A percentile compares a stretch with the other conserved stretches of the same genome.
Conservation (phyloP, 2,113 vertebrate species). For the Caretta caretta region DNA sequence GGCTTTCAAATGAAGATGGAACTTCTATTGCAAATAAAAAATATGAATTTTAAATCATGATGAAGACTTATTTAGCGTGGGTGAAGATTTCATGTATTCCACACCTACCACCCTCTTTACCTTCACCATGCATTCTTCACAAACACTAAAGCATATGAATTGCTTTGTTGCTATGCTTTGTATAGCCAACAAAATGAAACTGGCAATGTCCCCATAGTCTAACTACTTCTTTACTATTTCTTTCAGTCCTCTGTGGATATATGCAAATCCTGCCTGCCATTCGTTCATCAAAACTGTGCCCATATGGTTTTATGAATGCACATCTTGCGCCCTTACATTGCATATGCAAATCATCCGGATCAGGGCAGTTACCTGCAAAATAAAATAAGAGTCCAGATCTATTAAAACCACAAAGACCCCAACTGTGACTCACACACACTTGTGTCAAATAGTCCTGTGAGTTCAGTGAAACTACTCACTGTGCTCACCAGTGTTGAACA, state of each 20-base stretch:
- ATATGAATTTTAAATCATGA: conserved; percentile 3
- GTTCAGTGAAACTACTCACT: neutral
- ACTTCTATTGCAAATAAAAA: conserved; percentile 22
- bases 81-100: neutral
- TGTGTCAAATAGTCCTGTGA: neutral
- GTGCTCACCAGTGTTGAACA: neutral
- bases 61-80: neutral
- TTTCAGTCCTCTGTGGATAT: neutral
- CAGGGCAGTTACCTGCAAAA: accelerated
- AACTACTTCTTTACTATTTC: neutral
- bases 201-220: neutral
- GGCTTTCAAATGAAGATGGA: neutral
- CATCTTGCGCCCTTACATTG: neutral
- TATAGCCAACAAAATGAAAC: neutral
- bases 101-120: neutral
- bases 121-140: neutral
- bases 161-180: neutral
- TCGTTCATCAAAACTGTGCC: neutral
- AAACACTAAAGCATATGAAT: neutral
- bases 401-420: neutral
- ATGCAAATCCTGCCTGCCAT: neutral
- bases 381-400: neutral
- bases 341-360: neutral
- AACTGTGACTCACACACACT: neutral
- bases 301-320: neutral